phyloP scores from a whole-genome alignment of 2,888 invertebrate species.

The Trissoscelio sp. region DNA sequence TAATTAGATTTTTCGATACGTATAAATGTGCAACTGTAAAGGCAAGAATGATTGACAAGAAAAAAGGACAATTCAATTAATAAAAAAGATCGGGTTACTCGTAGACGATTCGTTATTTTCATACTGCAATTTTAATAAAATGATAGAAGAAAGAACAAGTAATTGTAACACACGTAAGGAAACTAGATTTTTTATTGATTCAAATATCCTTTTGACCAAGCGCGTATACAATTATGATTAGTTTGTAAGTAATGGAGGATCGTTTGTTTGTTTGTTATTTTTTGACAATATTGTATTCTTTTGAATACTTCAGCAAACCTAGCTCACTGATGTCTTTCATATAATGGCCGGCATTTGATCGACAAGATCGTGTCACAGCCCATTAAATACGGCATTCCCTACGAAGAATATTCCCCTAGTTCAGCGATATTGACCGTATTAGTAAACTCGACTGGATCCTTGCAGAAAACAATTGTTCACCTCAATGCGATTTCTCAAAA shows the following conservation, averaged over 20 bases:
- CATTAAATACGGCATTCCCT: constrained; percentile 47
- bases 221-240: constrained; percentile 17
- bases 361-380: constrained; percentile 44
- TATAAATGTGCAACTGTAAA: neutral
- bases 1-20: neutral
- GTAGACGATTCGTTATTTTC: constrained; percentile 20
- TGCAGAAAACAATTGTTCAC: constrained; percentile 26
- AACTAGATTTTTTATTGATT: constrained; percentile 10
- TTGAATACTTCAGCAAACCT: constrained; percentile 67
- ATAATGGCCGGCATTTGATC: constrained; percentile 53
- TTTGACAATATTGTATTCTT: constrained; percentile 61
- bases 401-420: constrained; percentile 37
- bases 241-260: constrained; percentile 39
- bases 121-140: constrained; percentile 2
- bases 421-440: constrained; percentile 45
- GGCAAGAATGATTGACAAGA: neutral
- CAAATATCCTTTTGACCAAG: constrained; percentile 26
- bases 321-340: constrained; percentile 69
- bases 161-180: too few species aligned
- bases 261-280: constrained; percentile 47
- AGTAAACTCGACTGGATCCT: constrained; percentile 12
- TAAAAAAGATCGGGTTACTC: constrained; percentile 8
- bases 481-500: constrained; percentile 9
- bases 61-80: constrained; percentile 41
- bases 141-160: neutral